These are phyloP conservation scores for Myripristis jacobus DNA, from an alignment of 2,797 vertebrate species.

Conservation along the genomic window DNA sequence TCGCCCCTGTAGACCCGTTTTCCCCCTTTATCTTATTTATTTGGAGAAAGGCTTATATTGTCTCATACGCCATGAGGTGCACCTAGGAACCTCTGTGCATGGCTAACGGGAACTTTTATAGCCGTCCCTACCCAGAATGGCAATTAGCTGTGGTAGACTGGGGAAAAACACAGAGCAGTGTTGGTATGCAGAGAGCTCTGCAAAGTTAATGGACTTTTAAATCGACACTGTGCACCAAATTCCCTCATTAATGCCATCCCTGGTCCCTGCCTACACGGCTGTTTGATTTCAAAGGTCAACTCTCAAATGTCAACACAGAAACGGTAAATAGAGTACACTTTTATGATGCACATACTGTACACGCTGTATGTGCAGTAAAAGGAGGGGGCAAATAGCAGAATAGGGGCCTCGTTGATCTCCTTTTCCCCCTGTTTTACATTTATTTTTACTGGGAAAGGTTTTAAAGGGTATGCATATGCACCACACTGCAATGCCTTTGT, in stretches of 20 bases:
- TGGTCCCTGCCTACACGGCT: constrained; percentile 70
- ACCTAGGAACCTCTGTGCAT: constrained; percentile 71
- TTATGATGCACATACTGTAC: constrained; percentile 66
- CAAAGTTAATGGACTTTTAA: constrained; percentile 92
- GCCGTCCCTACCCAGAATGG: constrained; percentile 79
- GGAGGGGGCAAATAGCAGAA: background rate
- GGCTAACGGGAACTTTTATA: constrained; percentile 80
- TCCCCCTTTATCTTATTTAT: constrained; percentile 75
- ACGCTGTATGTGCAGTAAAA: constrained; percentile 39
- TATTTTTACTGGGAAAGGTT: constrained; percentile 8
- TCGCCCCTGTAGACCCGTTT: constrained; percentile 57
- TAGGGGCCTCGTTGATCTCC: background rate
- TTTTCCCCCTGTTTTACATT: background rate
- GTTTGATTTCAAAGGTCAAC: constrained; percentile 86
- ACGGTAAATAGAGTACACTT: constrained; percentile 80
- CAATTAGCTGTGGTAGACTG: constrained; percentile 83
- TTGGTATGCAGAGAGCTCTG: constrained; percentile 86
- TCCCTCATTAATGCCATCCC: constrained; percentile 86
- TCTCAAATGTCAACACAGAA: constrained; percentile 84
- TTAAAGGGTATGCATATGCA: background rate
- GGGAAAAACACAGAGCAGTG: constrained; percentile 80
- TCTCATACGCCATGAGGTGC: constrained; percentile 66
- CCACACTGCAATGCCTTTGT: background rate
- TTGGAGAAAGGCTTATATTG: constrained; percentile 76
- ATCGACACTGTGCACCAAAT: constrained; percentile 85